Evolutionary conservation across 2,888 invertebrate species (phyloP), one percentile per base, ranked within the genome.

Genomic region (Deilephila porcellus): DNA sequence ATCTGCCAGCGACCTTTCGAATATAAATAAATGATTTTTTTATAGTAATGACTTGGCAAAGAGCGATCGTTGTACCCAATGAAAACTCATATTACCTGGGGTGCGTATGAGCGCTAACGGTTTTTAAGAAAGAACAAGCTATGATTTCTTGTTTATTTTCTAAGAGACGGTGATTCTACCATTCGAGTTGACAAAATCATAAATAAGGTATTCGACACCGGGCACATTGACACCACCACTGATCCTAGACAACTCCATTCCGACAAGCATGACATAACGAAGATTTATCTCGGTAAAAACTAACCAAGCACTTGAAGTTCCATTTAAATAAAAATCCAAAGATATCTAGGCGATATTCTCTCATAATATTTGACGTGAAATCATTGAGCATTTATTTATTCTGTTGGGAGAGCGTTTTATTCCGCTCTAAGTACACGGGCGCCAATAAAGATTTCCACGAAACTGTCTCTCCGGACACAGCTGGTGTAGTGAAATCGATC

Each of bases 371-470:
- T 52, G 45, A 45, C 25, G 52, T 52, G 25, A 52, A 17, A 52
- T 17, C 25, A 17, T 64, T 63, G 37, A 20, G 20, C 45, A 63
- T 64, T 64, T 64, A 45, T 64, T 67, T 67, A 52, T 52, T 67
- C 67, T 7, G 67, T 25, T 25, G 25, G 20, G 52, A 52, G 45
- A 25, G 56, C 56, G 56, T n/a, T 56, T 56, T 56, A 52, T 17
- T n/a, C 52, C 52, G 52, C 67, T 67, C 45, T 52, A 34, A 63
- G 67, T 52, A 17, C 45, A 67, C 52, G 63, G 25, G 17, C 25
- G 25, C 52, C 52, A 67, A 67, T 67, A 67, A 67, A 52, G 25
- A 52, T 67, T 67, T 67, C 52, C 25, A 20, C 45, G 67, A 67
- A 67, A 25, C 45, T 20, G 19, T 56, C 56, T 56, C 56, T 5